Base-by-base conservation (phyloP, 2,113 vertebrate genomes). In the Silurus asotus region DNA sequence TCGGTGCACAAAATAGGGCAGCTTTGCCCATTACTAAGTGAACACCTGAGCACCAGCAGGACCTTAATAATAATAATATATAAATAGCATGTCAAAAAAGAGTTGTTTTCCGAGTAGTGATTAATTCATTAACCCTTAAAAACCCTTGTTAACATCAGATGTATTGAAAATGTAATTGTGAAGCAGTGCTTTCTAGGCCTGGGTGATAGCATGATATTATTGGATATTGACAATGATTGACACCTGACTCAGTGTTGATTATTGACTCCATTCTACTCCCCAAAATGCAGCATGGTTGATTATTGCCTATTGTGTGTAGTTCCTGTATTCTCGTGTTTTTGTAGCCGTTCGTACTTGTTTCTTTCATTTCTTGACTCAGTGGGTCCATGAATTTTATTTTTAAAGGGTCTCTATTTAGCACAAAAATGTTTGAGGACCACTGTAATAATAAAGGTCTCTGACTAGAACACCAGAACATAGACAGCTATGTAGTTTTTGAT, bases 11-110 rank as follows among this genome's bases (percentile, higher is more conserved):
- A 62, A 69, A 15, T 75, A 28, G 56, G 56, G n/a, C 62, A 58
- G 48, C 6, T 56, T 85, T 49, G 37, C 23, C 59, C 64, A 11
- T 85, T 9, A 28, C n/a, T 55, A 45, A 53, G 10, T 88, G 80
- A 8, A 56, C 28, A 25, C 51, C 70, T 48, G 17, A 56, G 48
- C 20, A 14, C 45, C 53, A 65, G 55, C 9, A 51, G 17, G n/a
- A 55, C 14, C 56, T 11, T 28, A 2, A 25, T 20, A 37, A 7
- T 45, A 13, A 25, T 58, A 4, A 45, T 19, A 55, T 76, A 5
- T 74, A 74, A 74, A 9, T 11, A 15, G 9, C 48, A 74, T 51
- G 49, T 15, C 23, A 7, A 7, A 51, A 25, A 53, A 0, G 17
- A 74, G 19, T 19, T 14, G 5, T 75, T 51, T 51, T 75, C 48